Evolutionary conservation across 2,888 invertebrate species (phyloP), one percentile per base, ranked within the genome.

Genomic region (Catocala sponsa): DNA sequence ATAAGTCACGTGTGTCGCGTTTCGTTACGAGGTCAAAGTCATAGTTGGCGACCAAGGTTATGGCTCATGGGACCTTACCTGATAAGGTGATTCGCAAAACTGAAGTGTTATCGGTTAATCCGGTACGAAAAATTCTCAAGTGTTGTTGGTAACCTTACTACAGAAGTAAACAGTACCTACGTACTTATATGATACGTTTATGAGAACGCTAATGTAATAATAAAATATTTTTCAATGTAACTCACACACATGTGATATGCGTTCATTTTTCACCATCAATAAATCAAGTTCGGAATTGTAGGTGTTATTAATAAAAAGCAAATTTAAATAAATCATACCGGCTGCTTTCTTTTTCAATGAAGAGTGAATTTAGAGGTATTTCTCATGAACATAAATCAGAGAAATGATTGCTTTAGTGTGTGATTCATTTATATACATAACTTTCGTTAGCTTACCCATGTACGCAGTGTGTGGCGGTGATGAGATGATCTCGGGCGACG

Each of bases 401-500:
- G 35, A 38, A 38, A 38, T 38, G 35, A 6, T 38, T 38, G 35
- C 7, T 38, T 38, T 38, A 38, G 9, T 9, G 35, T 38, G 35
- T 38, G 35, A 38, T 1, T 38, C 6, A 38, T 38, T 38, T 38
- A 9, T 25, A 9, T 38, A 7, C 9, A 38, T 9, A 6, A 6
- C 35, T 38, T 38, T 38, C 35, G 35, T 7, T 38, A 6, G 89
- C 95, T 92, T 89, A 97, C 97, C 96, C 96, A 71, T 96, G 95
- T 33, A 97, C 94, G 78, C 97, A 97, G 82, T 97, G 97, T 1
- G 97, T 96, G 0, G 97, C 97, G 0, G 97, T 97, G 72, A 97
- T 94, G 53, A 97, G 95, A 81, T 97, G 97, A 77, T 95, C 95
- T 47, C 95, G 92, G 9, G 97, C 96, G 71, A 97, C 95, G 56